Percentiles rank a stretch among this genome's conserved stretches.
These are phyloP conservation scores for Bombyx mori DNA, from an alignment of 1,140 invertebrate species.

Conservation along the genomic window ASM3026992v2 NC_085111.1:9089001-9089500, in stretches of 20 bases:
- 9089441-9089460: conserved; percentile 84
- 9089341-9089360: not conserved
- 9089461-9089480: conserved; percentile 87
- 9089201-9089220: conserved; percentile 87
- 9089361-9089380: not conserved
- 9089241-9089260: conserved; percentile 87
- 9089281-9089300: conserved; percentile 87
- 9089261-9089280: conserved; percentile 90
- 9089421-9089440: conserved; percentile 69
- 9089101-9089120: conserved; percentile 87
- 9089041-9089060: conserved; percentile 88
- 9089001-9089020: conserved; percentile 82
- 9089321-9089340: conserved; percentile 71
- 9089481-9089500: conserved; percentile 90
- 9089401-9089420: conserved; percentile 77
- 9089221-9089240: conserved; percentile 84
- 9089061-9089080: conserved; percentile 90
- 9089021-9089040: conserved; percentile 93
- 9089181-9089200: conserved; percentile 86
- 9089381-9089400: conserved; percentile 1
- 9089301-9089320: conserved; percentile 92
- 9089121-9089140: conserved; percentile 88
- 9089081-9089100: conserved; percentile 94
- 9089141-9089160: conserved; percentile 82
- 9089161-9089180: conserved; percentile 78